Conservation (phyloP, 2,113 vertebrate species). For the Pristiophorus japonicus region DNA sequence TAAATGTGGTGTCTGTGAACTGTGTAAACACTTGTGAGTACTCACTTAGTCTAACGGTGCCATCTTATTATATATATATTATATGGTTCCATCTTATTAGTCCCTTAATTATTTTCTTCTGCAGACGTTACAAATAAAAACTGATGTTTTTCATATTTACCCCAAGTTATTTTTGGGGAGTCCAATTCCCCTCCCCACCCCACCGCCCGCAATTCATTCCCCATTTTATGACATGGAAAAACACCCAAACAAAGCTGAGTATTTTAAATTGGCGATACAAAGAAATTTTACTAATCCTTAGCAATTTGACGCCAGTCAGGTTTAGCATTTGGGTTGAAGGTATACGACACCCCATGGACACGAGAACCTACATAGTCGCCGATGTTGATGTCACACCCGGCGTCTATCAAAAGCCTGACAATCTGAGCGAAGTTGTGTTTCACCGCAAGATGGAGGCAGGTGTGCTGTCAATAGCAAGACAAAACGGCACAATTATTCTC, state of each 20-base stretch:
- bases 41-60: too few relatives aligned
- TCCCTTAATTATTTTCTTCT: too few relatives aligned
- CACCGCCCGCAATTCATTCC: too few relatives aligned
- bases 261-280: background rate
- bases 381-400: constrained; percentile 28
- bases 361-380: background rate
- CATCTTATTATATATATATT: too few relatives aligned
- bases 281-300: background rate
- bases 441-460: constrained; percentile 8
- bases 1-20: too few relatives aligned
- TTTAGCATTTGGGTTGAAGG: background rate
- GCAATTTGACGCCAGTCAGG: background rate
- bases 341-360: background rate
- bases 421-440: background rate
- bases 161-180: too few relatives aligned
- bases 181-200: too few relatives aligned
- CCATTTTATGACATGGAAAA: too few relatives aligned
- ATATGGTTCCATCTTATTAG: too few relatives aligned
- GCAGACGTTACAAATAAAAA: too few relatives aligned
- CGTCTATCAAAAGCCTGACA: background rate
- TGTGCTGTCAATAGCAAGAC: background rate
- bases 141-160: too few relatives aligned
- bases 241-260: background rate
- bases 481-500: background rate
- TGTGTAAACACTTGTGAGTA: too few relatives aligned